phyloP scores from a whole-genome alignment of 2,888 invertebrate species.

The Ophraella communa region DNA sequence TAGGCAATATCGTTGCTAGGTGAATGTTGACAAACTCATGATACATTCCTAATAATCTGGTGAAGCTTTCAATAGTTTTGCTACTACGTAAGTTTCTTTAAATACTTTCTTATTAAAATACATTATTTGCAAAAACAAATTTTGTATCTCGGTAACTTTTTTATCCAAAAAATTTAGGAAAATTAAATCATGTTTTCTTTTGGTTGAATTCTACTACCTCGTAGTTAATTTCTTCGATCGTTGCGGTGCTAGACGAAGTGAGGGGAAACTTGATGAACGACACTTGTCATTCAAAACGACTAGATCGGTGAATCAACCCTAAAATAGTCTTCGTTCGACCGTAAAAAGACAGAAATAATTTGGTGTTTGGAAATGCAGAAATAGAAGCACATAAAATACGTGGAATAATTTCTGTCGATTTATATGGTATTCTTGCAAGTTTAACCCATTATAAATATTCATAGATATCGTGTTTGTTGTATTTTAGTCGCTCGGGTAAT shows the following conservation, averaged over 20 bases:
- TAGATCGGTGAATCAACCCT: constrained; percentile 52
- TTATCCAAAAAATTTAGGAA: too few species aligned
- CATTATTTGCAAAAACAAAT: too few species aligned
- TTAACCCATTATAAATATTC: constrained; percentile 22
- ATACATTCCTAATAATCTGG: too few species aligned
- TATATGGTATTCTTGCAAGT: constrained; percentile 21
- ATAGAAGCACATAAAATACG: constrained; percentile 38
- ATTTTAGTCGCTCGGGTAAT: background rate
- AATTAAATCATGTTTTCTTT: too few species aligned
- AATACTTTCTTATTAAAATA: too few species aligned
- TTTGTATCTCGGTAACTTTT: too few species aligned
- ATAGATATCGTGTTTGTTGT: background rate
- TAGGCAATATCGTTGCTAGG: too few species aligned
- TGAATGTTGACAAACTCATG: too few species aligned
- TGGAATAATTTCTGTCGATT: constrained; percentile 33
- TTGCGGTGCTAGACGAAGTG: constrained; percentile 18
- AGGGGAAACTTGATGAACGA: constrained; percentile 47
- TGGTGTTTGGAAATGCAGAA: constrained; percentile 36
- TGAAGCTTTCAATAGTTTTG: too few species aligned
- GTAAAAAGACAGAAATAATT: constrained; percentile 45
- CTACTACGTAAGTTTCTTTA: too few species aligned
- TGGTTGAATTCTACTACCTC: background rate
- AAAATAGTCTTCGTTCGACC: constrained; percentile 49
- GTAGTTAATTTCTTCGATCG: constrained; percentile 8
- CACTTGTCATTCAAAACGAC: constrained; percentile 48